phyloP scores from a whole-genome alignment of 2,888 invertebrate species.

The Julus scandinavius region DNA sequence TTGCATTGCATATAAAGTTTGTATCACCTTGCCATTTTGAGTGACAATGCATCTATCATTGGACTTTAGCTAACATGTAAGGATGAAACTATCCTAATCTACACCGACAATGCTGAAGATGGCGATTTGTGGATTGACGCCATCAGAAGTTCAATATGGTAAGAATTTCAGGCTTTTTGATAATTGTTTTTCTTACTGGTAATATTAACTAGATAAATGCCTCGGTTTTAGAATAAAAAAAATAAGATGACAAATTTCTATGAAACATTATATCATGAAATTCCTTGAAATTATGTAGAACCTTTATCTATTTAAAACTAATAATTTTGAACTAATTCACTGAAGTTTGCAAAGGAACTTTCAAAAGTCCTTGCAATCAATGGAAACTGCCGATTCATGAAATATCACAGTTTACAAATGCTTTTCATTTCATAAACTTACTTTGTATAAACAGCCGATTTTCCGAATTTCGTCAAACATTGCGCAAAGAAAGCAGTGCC shows the following conservation, averaged over 20 bases:
- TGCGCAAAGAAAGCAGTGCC: conserved; percentile 55
- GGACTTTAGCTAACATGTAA: conserved; percentile 52
- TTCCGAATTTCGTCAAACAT: conserved; percentile 48
- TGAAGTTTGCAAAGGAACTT: no score
- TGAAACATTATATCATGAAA: background rate
- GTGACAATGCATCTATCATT: background rate
- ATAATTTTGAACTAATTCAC: no score
- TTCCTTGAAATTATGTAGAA: no score
- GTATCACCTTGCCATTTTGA: background rate
- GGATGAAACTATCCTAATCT: conserved; percentile 52
- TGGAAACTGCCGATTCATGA: no score
- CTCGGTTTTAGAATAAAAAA: no score
- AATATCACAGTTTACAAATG: no score
- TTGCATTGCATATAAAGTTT: background rate
- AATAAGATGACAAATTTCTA: background rate
- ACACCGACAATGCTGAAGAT: conserved; percentile 46
- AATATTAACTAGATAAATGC: no score
- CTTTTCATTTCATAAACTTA: background rate
- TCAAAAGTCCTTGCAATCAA: no score
- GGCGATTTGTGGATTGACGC: conserved; percentile 49
- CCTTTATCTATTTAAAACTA: no score
- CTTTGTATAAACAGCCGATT: conserved; percentile 12
- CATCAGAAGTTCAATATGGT: conserved; percentile 27
- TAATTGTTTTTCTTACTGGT: no score
- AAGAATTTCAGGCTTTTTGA: background rate